Percentiles rank a stretch among this genome's conserved stretches.
Evolutionary conservation across 2,113 vertebrate genomes (phyloP).

Genomic region (Elephas maximus): DNA sequence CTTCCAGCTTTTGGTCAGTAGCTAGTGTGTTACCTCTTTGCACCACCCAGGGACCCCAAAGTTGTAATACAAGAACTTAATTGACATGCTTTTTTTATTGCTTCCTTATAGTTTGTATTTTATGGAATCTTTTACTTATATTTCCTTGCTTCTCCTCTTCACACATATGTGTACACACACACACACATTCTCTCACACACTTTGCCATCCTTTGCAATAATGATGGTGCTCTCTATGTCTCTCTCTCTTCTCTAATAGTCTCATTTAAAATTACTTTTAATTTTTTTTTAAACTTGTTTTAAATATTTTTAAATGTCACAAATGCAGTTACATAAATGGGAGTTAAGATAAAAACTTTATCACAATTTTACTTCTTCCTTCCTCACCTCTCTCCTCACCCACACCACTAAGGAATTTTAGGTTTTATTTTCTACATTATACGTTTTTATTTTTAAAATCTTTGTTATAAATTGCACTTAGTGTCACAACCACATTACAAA

Average conservation of each 20-base stretch:
- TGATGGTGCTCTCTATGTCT: neutral
- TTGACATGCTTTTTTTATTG: neutral
- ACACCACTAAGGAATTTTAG: neutral
- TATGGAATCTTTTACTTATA: neutral
- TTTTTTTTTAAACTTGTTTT: neutral
- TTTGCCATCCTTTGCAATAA: neutral
- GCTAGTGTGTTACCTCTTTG: no score
- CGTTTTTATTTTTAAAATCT: slow-evolving; percentile 12
- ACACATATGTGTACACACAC: neutral
- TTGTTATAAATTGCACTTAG: slow-evolving; percentile 22
- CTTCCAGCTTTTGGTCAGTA: no score
- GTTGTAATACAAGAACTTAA: neutral
- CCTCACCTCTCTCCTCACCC: neutral
- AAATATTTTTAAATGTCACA: slow-evolving; percentile 16
- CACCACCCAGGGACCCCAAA: no score
- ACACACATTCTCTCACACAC: neutral
- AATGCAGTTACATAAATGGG: neutral
- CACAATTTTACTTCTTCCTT: neutral
- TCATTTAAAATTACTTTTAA: slow-evolving; percentile 34
- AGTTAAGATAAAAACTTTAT: neutral
- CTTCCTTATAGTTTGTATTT: neutral
- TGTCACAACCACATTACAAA: slow-evolving; percentile 23
- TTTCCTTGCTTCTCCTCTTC: neutral
- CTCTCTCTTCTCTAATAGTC: neutral
- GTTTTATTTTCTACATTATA: neutral